Base-by-base conservation (phyloP, 92 coral and sea anemone species). In the Palythoa heliodiscus region DNA sequence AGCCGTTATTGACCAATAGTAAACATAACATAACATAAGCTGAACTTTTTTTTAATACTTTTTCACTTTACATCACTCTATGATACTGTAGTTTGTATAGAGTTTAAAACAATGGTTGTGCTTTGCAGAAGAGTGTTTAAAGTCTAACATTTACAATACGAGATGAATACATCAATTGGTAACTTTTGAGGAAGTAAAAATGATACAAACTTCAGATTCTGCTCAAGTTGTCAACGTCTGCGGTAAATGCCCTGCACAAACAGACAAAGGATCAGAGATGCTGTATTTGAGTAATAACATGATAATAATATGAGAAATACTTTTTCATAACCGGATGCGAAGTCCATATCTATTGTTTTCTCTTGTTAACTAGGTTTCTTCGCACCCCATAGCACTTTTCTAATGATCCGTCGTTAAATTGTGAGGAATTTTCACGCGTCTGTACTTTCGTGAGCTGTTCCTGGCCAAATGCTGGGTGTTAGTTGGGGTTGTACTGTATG, bases 191-290 rank as follows among this genome's bases (percentile, higher is more conserved):
- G 63, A 64, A 5, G 39, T 20, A 19, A 17, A 25, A 10, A 35
- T 16, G 1, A 4, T 1, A 5, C 11, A 63, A 79, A 24, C 72
- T 39, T 79, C 55, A 79, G 5, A 79, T 6, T 9, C 50, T 61
- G 68, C 67, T 78, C 19, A 24, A 11, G 37, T 78, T 47, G 14
- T 79, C 84, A 14, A 19, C 72, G 63, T 79, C 84, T 40, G 43
- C 84, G 35, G 71, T 63, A 79, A 79, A 79, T 61, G 84, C 73
- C 73, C 84, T 79, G 84, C 40, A 61, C 19, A 79, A 86, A 20
- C 71, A 63, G 19, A 48, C 38, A 47, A 63, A 6, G 25, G 63
- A 37, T 64, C 17, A 86, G 40, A 24, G 20, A 60, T 12, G 0
- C 0, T 60, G 20, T 15, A 7, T 54, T 11, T 54, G 66, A 60